Evolutionary conservation across 2,113 vertebrate species (phyloP), one percentile per base, ranked within the genome.

Genomic region (Notiomystis cincta): DNA sequence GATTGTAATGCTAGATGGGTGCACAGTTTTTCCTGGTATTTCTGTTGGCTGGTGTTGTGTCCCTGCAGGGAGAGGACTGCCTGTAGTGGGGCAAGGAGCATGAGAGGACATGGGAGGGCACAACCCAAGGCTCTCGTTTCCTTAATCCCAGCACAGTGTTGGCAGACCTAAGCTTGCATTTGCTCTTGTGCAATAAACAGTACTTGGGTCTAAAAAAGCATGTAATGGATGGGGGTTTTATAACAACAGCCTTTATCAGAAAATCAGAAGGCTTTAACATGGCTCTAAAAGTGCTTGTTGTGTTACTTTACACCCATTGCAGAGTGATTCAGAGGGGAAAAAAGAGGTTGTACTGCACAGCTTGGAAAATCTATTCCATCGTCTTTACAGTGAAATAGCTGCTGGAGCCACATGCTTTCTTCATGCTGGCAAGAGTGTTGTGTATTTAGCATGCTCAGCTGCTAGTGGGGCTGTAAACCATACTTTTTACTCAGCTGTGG

Each of bases 361-460:
- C 56, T 87, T 95, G 82, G 60, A 66, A 89, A 87, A 93, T 62
- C 64, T 93, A 40, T 83, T 92, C 64, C 38, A 28, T 90, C 35
- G 3, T 78, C 35, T 89, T 80, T 60, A 62, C 56, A 75, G 81
- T 64, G 87, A 84, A 82, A 89, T 92, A 86, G 31, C 82, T 70
- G 50, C 40, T 90, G 64, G 56, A 94, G 58, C 69, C 88, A 87
- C 80, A 67, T 82, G 82, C 87, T 70, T 95, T 87, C 50, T 89
- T 96, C 64, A 19, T 67, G 60, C 76, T 88, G 85, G 90, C 90
- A 88, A 66, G 76, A 78, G 8, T 77, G 79, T 77, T 92, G 79
- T 93, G 92, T 87, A 87, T 94, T 96, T 95, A 96, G 76, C 77
- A 67, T 64, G 87, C 86, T 94, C 50, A 66, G 69, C 80, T 94